Base-by-base conservation (phyloP, 1,140 invertebrate genomes). In the Monomorium pharaonis region DNA sequence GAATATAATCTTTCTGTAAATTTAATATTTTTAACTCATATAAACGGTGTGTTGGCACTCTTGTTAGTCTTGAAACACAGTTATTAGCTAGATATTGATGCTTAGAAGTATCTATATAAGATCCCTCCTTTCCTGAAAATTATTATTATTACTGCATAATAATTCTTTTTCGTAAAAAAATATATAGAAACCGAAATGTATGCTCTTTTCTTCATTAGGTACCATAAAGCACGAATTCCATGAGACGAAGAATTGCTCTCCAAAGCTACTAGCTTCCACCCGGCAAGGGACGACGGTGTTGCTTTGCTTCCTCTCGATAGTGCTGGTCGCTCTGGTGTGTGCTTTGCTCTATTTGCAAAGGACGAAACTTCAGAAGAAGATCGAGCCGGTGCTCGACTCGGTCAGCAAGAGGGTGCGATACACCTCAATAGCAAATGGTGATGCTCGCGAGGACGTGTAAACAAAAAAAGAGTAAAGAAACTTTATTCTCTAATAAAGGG, bases 391-490 rank as follows among this genome's bases (percentile, higher is more conserved):
- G 37, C 94, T 97, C 67, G 96, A 97, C 81, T 96, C 96, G 83
- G 96, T 97, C 49, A 95, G 96, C 44, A 96, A 96, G 92, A 97
- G 97, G 92, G 97, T 97, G 24, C 96, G 97, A 84, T 97, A 97
- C 88, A 97, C 97, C 3, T 97, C 96, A 24, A 97, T 97, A 91
- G 95, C 95, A 21, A 95, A 95, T 30, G 93, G 93, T 44, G 96
- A 96, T 56, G 93, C 92, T 21, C 92, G 94, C 63, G 95, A 96
- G 81, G 93, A 89, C n/a, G 78, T 90, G 21, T 90, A 30, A 86
- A 42, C 33, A 5, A 37, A 37, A 51, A 30, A 63, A 67, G 14
- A 16, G 49, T 0, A 18, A 6, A 63, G 7, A 33, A 47, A 16
- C n/a, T 47, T 7, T n/a, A 24, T 49, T 77, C 14, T 18, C 14